Evolutionary conservation across 1,140 invertebrate species (phyloP).

Genomic region (Hypothenemus hampei): DNA sequence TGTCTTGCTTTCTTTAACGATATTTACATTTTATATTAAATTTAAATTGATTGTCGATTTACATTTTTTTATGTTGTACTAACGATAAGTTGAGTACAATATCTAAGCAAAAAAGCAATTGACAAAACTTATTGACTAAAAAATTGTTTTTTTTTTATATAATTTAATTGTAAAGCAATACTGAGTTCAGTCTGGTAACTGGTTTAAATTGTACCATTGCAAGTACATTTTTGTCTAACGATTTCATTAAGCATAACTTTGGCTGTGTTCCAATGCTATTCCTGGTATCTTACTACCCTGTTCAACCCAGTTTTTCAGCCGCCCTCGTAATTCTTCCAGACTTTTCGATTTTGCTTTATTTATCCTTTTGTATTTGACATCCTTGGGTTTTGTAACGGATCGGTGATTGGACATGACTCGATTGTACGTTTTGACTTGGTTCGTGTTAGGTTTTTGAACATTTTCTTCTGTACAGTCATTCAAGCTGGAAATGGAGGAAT

Average conservation of each 20-base stretch:
- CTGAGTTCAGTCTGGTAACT: neutral
- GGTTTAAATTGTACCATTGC: neutral
- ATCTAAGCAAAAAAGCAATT: too few relatives aligned
- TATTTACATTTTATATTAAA: neutral
- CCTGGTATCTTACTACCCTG: conserved; percentile 60
- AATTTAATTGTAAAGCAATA: neutral
- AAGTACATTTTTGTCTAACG: too few relatives aligned
- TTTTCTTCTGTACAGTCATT: neutral
- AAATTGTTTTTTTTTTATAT: neutral
- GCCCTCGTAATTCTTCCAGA: conserved; percentile 74
- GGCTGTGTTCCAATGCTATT: conserved; percentile 41
- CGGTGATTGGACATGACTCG: conserved; percentile 85
- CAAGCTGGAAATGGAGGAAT: neutral
- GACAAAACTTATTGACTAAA: too few relatives aligned
- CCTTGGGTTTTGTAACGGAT: conserved; percentile 83
- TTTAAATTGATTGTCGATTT: neutral
- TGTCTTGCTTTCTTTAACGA: neutral
- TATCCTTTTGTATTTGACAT: conserved; percentile 85
- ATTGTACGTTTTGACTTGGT: conserved; percentile 68
- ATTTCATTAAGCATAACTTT: conserved; percentile 42
- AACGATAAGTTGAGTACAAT: neutral
- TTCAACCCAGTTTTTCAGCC: conserved; percentile 78
- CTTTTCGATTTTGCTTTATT: conserved; percentile 87
- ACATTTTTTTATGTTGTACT: neutral
- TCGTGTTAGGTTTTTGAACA: conserved; percentile 20